Conservation (phyloP, 2,888 invertebrate genomes). For the Cordilura impudica region DNA sequence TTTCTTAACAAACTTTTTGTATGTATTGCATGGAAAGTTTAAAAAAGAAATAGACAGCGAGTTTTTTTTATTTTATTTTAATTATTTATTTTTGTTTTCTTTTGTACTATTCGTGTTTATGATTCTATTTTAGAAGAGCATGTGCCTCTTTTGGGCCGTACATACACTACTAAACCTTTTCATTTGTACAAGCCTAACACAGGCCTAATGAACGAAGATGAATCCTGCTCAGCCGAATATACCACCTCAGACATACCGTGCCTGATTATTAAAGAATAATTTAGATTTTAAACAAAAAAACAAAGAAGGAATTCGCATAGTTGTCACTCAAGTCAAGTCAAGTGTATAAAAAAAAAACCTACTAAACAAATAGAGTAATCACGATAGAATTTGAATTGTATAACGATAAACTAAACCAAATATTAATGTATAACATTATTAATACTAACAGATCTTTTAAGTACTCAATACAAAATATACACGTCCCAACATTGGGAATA, state of each 20-base stretch:
- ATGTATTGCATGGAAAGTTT: constrained; percentile 26
- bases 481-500: background rate
- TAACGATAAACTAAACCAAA: constrained; percentile 45
- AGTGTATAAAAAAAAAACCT: background rate
- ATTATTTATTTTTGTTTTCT: constrained; percentile 53
- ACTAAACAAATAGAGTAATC: constrained; percentile 11
- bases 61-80: constrained; percentile 15
- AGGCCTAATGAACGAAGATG: constrained; percentile 49
- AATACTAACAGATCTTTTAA: constrained; percentile 36
- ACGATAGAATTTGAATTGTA: constrained; percentile 31
- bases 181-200: constrained; percentile 63
- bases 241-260: constrained; percentile 59
- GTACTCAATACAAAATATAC: background rate
- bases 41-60: no score
- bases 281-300: background rate
- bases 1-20: background rate
- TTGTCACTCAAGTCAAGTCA: background rate
- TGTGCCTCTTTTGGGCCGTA: constrained; percentile 79
- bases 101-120: constrained; percentile 69
- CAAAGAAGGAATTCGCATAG: no score
- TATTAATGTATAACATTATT: constrained; percentile 57
- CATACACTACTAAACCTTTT: constrained; percentile 71
- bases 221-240: constrained; percentile 59
- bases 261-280: constrained; percentile 58
- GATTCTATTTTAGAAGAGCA: constrained; percentile 79